phyloP scores from a whole-genome alignment of 2,113 vertebrate species.

The Mus musculus region GRCm39 chr10:34594501-34595000 shows the following conservation, averaged over 20 bases:
- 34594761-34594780: conserved; percentile 24
- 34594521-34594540: background rate
- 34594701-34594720: background rate
- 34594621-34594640: conserved; percentile 5
- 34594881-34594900: conserved; percentile 38
- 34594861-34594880: conserved; percentile 15
- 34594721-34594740: background rate
- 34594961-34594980: conserved; percentile 33
- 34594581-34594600: background rate
- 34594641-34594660: background rate
- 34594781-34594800: conserved; percentile 38
- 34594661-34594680: too few relatives aligned
- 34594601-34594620: background rate
- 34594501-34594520: background rate
- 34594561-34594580: conserved; percentile 4
- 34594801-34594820: background rate
- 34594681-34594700: too few relatives aligned
- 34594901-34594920: conserved; percentile 27
- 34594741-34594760: conserved; percentile 34
- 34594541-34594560: background rate
- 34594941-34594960: conserved; percentile 13
- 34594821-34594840: background rate
- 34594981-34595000: conserved; percentile 16
- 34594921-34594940: conserved; percentile 34
- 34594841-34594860: conserved; percentile 64